phyloP scores from a whole-genome alignment of 2,113 vertebrate species.

The Vulpes ferrilata region DNA sequence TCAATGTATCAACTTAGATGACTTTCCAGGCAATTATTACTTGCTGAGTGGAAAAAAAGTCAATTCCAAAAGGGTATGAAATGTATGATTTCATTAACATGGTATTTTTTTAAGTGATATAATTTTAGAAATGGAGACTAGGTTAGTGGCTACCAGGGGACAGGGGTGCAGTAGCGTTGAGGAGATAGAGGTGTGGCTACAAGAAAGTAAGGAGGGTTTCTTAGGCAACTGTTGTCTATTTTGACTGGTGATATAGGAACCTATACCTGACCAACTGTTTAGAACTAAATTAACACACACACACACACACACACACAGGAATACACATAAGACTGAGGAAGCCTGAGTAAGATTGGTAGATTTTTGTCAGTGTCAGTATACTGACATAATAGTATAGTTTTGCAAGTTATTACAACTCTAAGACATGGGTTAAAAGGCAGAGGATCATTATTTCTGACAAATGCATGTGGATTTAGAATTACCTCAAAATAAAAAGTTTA shows the following conservation, averaged over 20 bases:
- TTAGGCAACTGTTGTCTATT: background rate
- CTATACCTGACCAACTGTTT: background rate
- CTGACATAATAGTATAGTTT: background rate
- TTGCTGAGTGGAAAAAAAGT: background rate
- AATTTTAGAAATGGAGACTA: background rate
- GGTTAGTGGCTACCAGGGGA: background rate
- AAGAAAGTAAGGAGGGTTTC: background rate
- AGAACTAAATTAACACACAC: background rate
- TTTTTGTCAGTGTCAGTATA: background rate
- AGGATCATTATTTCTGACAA: background rate
- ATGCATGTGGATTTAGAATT: background rate
- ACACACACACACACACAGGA: background rate
- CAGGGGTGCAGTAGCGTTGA: too few relatives aligned
- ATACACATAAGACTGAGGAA: background rate
- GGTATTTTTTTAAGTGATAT: background rate
- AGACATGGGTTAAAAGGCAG: background rate
- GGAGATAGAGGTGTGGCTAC: background rate
- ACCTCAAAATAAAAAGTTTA: slow-evolving; percentile 13
- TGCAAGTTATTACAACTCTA: background rate
- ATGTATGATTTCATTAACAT: background rate
- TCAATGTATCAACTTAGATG: background rate
- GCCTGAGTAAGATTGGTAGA: background rate
- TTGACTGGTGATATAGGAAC: background rate
- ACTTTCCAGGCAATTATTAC: background rate
- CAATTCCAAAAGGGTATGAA: background rate